Conservation (phyloP, 1,140 invertebrate genomes). For the Drosophila jambulina region DNA sequence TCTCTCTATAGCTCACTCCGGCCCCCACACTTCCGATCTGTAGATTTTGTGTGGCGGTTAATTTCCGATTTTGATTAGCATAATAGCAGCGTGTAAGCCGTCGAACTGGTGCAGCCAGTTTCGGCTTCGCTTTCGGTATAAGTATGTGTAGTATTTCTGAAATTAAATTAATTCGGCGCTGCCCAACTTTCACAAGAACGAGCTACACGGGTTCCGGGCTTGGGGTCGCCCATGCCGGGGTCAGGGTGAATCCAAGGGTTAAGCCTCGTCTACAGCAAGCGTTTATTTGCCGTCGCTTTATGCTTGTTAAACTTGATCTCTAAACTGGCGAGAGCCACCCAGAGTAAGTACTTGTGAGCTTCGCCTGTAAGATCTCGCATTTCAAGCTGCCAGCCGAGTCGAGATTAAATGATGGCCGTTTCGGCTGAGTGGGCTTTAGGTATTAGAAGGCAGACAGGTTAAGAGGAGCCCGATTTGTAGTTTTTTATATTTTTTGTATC, state of each 20-base stretch:
- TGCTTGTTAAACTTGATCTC: slow-evolving; percentile 73
- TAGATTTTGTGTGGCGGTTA: slow-evolving; percentile 3
- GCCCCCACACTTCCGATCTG: slow-evolving; percentile 25
- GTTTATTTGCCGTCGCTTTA: slow-evolving; percentile 59
- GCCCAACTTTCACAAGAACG: slow-evolving; percentile 73
- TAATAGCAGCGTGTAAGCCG: slow-evolving; percentile 39
- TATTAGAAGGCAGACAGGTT: slow-evolving; percentile 63
- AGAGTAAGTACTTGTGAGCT: slow-evolving; percentile 50
- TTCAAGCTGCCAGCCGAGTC: slow-evolving; percentile 52
- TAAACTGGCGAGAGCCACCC: slow-evolving; percentile 40
- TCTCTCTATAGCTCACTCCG: neutral
- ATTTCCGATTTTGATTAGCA: slow-evolving; percentile 50
- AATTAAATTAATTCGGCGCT: slow-evolving; percentile 34
- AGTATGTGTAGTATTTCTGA: slow-evolving; percentile 12
- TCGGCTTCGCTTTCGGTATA: slow-evolving; percentile 49
- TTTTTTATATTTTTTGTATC: slow-evolving; percentile 2
- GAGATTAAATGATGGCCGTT: slow-evolving; percentile 72
- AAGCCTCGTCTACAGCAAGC: slow-evolving; percentile 28
- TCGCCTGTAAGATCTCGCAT: slow-evolving; percentile 74
- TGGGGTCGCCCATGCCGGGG: slow-evolving; percentile 48
- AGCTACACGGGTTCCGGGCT: slow-evolving; percentile 58
- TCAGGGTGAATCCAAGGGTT: slow-evolving; percentile 62
- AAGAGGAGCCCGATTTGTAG: slow-evolving; percentile 19
- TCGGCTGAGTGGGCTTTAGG: slow-evolving; percentile 64
- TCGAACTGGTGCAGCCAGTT: slow-evolving; percentile 75